Evolutionary conservation across 2,113 vertebrate species (phyloP), one percentile per base, ranked within the genome.

Genomic region (Neopipo cinnamomea): DNA sequence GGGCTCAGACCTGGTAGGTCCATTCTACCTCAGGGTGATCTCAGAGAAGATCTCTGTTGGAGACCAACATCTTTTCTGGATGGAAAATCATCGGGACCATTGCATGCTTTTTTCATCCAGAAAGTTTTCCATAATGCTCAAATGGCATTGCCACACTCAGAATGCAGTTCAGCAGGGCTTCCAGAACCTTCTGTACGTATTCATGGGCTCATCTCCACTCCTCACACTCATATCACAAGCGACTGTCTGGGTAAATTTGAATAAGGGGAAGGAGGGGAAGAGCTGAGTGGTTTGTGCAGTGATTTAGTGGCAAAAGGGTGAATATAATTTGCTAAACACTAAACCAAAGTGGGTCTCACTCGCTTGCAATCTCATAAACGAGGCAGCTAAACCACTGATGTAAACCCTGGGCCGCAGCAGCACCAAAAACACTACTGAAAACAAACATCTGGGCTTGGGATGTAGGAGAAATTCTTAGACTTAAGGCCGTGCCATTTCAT

Each of bases 181-280:
- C 91, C 66, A 91, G 95, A 95, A 78, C 78, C 75, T 94, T 95
- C 94, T 79, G n/a, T 50, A 6, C 30, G 16, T n/a, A 66, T 83
- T 96, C 63, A 55, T 12, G 41, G 53, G 31, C 74, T 85, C 76
- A 65, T 82, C 61, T 95, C 82, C 66, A 33, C 49, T 85, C 27
- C 4, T 68, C 61, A 82, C 67, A 91, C 78, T 96, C 91, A 93
- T 93, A 79, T 35, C 10, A 4, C 71, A 50, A 92, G 89, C 3
- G 52, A 79, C 82, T 20, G 3, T 37, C 55, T 37, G 78, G 53
- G 75, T 70, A 47, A 44, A 96, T 96, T 93, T 96, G 85, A 95
- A 93, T 96, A 93, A 89, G 58, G 85, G 81, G 85, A 85, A 97
- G 70, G 77, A 92, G 80, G 44, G 80, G 87, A 91, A 80, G 50